Evolutionary conservation across 2,797 vertebrate genomes (phyloP).

Genomic region (Buphagus erythrorhynchus): DNA sequence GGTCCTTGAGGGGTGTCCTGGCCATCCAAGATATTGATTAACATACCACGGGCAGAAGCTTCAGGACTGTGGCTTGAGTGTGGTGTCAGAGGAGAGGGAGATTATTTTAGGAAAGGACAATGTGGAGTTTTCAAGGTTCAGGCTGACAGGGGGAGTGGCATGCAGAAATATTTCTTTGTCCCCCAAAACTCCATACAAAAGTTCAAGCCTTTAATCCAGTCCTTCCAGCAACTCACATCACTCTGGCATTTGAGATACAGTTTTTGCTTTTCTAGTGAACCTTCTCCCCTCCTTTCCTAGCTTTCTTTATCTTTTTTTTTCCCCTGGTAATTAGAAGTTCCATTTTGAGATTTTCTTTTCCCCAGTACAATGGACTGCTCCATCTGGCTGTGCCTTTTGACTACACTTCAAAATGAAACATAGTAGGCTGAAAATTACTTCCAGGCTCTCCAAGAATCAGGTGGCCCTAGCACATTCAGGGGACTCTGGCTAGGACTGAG

Average conservation of each 20-base stretch:
- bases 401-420: conserved; percentile 5
- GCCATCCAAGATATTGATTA: background rate
- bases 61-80: background rate
- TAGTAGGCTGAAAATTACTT: conserved; percentile 24
- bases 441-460: conserved; percentile 31
- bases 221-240: background rate
- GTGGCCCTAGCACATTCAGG: background rate
- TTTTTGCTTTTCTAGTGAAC: background rate
- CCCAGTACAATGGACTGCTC: background rate
- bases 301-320: background rate
- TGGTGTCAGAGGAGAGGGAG: background rate
- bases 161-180: background rate
- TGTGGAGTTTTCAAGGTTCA: background rate
- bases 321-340: background rate
- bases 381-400: background rate
- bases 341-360: background rate
- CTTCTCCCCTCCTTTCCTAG: background rate
- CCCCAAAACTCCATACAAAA: background rate
- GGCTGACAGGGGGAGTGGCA: background rate
- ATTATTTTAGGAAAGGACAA: background rate
- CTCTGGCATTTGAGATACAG: background rate
- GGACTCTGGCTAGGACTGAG: conserved; percentile 6
- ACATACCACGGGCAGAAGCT: background rate
- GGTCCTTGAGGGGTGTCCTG: background rate
- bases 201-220: background rate